A percentile compares a stretch with the other conserved stretches of the same genome.
Conservation (phyloP, 2,113 vertebrate species). For the Meriones unguiculatus region DNA sequence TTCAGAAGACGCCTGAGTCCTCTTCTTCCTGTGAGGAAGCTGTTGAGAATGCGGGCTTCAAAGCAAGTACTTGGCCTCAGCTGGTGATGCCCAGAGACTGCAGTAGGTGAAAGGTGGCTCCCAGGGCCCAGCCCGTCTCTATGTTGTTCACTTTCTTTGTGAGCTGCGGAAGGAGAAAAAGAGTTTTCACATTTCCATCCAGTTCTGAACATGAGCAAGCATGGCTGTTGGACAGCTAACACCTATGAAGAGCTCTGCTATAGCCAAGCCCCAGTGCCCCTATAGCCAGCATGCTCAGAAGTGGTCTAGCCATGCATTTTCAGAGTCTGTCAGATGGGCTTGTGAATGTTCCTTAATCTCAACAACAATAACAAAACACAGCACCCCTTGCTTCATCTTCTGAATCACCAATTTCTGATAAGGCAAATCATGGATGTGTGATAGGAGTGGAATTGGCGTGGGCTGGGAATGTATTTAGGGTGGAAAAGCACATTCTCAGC, state of each 20-base stretch:
- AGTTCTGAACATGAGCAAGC: conserved; percentile 15
- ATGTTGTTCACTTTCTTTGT: conserved; percentile 98
- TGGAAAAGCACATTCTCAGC: background rate
- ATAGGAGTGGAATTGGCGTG: background rate
- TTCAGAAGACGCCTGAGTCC: conserved; percentile 50
- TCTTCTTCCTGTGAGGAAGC: conserved; percentile 61
- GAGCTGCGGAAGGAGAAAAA: conserved; percentile 87
- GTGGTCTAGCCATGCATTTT: background rate
- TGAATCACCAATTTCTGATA: background rate
- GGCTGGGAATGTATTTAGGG: background rate
- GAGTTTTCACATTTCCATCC: conserved; percentile 44
- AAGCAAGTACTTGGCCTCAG: conserved; percentile 71
- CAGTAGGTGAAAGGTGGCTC: conserved; percentile 96
- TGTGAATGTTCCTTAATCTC: background rate
- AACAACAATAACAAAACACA: background rate
- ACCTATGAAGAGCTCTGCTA: background rate
- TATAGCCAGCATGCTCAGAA: background rate
- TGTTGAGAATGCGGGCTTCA: conserved; percentile 55
- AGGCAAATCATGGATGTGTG: background rate
- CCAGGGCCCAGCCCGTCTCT: conserved; percentile 98
- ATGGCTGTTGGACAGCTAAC: background rate
- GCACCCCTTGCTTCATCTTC: background rate
- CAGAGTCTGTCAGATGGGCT: background rate
- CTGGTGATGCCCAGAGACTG: conserved; percentile 90
- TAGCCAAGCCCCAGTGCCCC: background rate